These are phyloP conservation scores for Gambusia affinis DNA, from an alignment of 2,113 vertebrate species.

Conservation along the genomic window DNA sequence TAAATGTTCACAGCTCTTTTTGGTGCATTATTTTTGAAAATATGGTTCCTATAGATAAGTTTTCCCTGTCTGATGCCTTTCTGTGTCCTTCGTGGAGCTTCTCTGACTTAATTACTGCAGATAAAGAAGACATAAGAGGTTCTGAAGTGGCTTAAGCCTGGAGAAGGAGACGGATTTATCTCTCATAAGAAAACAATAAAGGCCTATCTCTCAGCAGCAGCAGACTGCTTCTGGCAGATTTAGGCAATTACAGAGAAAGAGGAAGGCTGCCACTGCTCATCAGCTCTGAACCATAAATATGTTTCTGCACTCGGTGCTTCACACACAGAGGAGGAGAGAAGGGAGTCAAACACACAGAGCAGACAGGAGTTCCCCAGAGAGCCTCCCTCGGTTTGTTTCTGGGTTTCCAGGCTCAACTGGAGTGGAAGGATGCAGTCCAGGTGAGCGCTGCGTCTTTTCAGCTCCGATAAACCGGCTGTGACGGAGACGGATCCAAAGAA, in stretches of 20 bases:
- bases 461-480: constrained; percentile 21
- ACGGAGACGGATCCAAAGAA: background rate
- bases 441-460: constrained; percentile 12
- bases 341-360: background rate
- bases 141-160: constrained; percentile 31
- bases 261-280: constrained; percentile 1
- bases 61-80: constrained; percentile 2
- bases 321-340: background rate
- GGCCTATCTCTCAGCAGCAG: constrained; percentile 37
- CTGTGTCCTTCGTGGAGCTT: constrained; percentile 5
- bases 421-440: constrained; percentile 29
- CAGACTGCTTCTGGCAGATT: constrained; percentile 28
- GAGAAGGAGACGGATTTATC: constrained; percentile 38
- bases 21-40: constrained; percentile 7
- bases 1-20: no score
- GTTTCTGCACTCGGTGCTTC: constrained; percentile 2
- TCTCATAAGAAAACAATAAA: constrained; percentile 52
- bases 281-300: constrained; percentile 20
- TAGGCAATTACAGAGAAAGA: constrained; percentile 34
- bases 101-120: constrained; percentile 39
- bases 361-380: constrained; percentile 17
- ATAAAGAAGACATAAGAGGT: constrained; percentile 41
- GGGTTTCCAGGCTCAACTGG: constrained; percentile 23
- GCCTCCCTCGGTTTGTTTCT: constrained; percentile 1
- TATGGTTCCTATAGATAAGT: constrained; percentile 9